Base-by-base conservation (phyloP, 2,888 invertebrate species). In the Drosophila lacicola region DNA sequence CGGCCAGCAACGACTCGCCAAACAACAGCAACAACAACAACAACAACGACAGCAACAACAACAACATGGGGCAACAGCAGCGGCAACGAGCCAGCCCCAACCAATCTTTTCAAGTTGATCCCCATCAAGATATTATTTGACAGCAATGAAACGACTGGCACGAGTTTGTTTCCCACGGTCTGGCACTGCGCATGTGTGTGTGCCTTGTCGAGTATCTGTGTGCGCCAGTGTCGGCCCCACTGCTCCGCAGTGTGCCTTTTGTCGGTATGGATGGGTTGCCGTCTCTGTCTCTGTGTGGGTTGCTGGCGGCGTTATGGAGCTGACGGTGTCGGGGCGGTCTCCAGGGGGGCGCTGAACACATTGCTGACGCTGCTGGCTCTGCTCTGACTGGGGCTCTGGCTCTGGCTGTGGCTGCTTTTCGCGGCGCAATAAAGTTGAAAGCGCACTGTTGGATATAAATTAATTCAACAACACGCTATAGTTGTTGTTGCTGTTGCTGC, bases 131-230 rank as follows among this genome's bases (percentile, higher is more conserved):
- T 91, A 91, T 87, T 90, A 91, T 91, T 91, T 91, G 91, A 91
- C 91, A 90, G 90, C 91, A 90, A 90, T 91, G 90, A 91, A 91
- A 90, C 91, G 91, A 91, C 91, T 91, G 92, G 91, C 91, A 91
- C 91, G 92, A 91, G 91, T 91, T 91, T 91, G 91, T 91, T 91
- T 91, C 91, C 91, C 91, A 91, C 91, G 91, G 92, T 91, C 90
- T 90, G 91, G 78, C 76, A 81, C 78, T 90, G 90, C 82, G 83
- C 79, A 68, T 71, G 81, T 79, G 68, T 78, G 66, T 46, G 77
- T 73, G 53, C 13, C 46, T 55, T 37, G 44, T 54, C 58, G 69
- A 51, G 55, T 67, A 72, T 74, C 74, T 75, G 60, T 70, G 65
- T 39, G 66, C 36, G 46, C 64, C 57, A 42, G 2, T 19, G 46